Base-by-base conservation (phyloP, 2,888 invertebrate species). In the Papilio protenor region DNA sequence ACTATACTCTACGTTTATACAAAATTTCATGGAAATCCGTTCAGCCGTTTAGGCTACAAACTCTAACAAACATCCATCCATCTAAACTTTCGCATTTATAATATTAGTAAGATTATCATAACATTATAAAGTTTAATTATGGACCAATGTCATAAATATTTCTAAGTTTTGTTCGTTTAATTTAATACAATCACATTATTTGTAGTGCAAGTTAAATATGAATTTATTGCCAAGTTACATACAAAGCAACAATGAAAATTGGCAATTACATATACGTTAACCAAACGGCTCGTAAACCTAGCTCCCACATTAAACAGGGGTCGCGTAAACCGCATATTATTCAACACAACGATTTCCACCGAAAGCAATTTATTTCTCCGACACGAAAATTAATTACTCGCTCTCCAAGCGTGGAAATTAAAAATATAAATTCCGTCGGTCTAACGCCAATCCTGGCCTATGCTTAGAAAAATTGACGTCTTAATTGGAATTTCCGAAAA, bases 301-400 rank as follows among this genome's bases (percentile, higher is more conserved):
- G 45, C 23, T 23, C 57, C 5, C 14, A 21, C 23, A 59, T 73
- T 55, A 57, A 73, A 45, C 23, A 16, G 16, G 61, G 23, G 23
- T 61, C 27, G 59, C 18, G 23, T 18, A 73, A 64, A 75, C 75
- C 55, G 55, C 55, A n/a, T 21, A 55, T 75, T 55, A 66, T 75
- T 52, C 49, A 59, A 23, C 64, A 66, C 2, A 21, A n/a, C 47
- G 52, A 75, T 69, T 55, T 61, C 69, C 16, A 23, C 40, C 16
- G 21, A 75, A 69, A 69, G 55, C 45, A 75, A 69, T 75, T 75
- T 57, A 69, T 69, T 75, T 75, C 55, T 45, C 40, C 75, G 55
- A n/a, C 52, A 21, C 55, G 55, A 69, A 75, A 75, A 40, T 75
- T 75, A 75, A 75, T 75, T 75, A 75, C 69, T 55, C 55, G 40